Conservation (phyloP, 2,113 vertebrate species). For the Sakesphorus luctuosus region DNA sequence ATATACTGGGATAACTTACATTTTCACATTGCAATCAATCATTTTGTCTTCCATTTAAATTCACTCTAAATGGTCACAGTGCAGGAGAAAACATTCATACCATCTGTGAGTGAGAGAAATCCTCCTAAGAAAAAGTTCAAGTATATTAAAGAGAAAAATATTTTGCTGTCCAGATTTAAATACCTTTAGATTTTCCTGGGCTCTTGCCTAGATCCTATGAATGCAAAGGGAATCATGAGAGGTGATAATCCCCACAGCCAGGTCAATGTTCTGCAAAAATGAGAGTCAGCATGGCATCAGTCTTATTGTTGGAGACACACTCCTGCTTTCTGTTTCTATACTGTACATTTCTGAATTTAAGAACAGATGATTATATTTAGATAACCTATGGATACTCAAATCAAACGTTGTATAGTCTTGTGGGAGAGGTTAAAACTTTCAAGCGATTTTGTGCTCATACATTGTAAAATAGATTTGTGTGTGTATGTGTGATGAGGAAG, state of each 20-base stretch:
- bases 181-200: not conserved
- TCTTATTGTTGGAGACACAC: not conserved
- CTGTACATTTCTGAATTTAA: not conserved
- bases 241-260: not conserved
- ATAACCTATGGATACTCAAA: not conserved
- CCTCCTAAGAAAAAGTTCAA: not conserved
- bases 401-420: not conserved
- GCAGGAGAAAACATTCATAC: not conserved
- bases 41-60: not conserved
- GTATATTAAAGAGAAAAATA: not conserved
- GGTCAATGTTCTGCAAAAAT: not conserved
- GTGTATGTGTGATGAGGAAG: not conserved
- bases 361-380: not conserved
- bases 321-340: not conserved
- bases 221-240: not conserved
- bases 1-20: not conserved
- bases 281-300: not conserved
- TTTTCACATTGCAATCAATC: not conserved
- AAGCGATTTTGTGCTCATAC: not conserved
- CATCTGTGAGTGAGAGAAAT: not conserved
- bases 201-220: not conserved
- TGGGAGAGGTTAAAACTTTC: not conserved
- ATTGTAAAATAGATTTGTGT: not conserved
- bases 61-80: not conserved
- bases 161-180: not conserved